A percentile compares a stretch with the other conserved stretches of the same genome.
phyloP scores from a whole-genome alignment of 2,797 vertebrate genomes.

The Nyctibius grandis region DNA sequence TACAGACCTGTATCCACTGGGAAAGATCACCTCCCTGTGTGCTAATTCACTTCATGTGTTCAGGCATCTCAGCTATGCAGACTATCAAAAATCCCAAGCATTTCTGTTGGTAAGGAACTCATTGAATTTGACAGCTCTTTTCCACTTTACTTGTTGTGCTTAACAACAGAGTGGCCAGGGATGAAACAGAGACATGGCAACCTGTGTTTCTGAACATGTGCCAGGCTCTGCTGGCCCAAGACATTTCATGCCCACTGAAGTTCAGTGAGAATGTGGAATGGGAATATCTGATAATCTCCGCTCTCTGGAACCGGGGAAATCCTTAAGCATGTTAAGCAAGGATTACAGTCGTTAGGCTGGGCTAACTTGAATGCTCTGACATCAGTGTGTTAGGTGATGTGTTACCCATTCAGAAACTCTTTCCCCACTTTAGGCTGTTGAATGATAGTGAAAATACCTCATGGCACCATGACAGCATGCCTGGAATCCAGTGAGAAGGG shows the following conservation, averaged over 20 bases:
- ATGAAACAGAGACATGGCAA: neutral
- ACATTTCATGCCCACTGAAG: neutral
- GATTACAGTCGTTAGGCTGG: neutral
- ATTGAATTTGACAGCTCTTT: neutral
- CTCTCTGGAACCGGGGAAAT: neutral
- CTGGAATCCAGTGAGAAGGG: neutral
- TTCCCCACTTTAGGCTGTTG: neutral
- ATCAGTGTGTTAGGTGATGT: neutral
- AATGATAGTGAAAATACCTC: neutral
- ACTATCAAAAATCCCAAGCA: neutral
- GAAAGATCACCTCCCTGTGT: neutral
- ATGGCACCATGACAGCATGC: neutral
- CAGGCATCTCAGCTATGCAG: neutral
- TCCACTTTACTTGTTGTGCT: neutral
- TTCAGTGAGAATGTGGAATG: neutral
- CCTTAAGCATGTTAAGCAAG: neutral
- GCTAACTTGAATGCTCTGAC: neutral
- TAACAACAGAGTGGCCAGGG: neutral
- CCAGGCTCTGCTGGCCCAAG: neutral
- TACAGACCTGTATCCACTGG: neutral
- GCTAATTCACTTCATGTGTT: neutral
- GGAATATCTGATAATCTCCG: neutral
- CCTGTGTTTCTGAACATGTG: accelerated
- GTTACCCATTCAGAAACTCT: neutral
- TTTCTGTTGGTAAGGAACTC: neutral